Base-by-base conservation (phyloP, 2,113 vertebrate species). In the Leiothrix lutea region DNA sequence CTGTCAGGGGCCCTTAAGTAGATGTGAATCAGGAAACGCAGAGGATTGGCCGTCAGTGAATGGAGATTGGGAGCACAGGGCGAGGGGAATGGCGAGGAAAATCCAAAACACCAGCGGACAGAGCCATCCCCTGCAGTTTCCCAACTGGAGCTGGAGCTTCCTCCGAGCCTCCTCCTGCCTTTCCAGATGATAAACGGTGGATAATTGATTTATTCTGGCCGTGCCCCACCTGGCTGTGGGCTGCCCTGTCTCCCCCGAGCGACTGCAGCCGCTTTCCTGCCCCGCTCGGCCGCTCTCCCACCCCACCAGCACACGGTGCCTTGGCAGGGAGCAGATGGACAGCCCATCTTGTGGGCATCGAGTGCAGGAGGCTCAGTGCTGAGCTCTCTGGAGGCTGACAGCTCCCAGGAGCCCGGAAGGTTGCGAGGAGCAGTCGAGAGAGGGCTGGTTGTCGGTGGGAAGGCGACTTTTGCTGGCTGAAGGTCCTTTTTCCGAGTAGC, bases 401-500 rank as follows among this genome's bases (percentile, higher is more conserved):
- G 67, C 84, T 95, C 96, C 88, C 92, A 84, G 80, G 91, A 94
- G 67, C 78, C 79, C 1, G 3, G 24, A 5, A 4, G 42, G 79
- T 92, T 94, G 77, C 19, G 62, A 82, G 90, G 79, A 95, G 62
- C 26, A 5, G 81, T 90, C 1, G 1, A n/a, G 96, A 94, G 78
- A 66, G 92, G 60, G 93, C 88, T 82, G 67, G 50, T 94, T 92
- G 84, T 86, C 47, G 5, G 53, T 20, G 25, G 94, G 95, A 96
- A 93, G 95, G 87, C 18, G 3, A 50, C 65, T 81, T 90, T 94
- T 31, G 5, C 75, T 80, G 66, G 81, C 71, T 94, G 94, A 96
- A 97, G 97, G 97, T 97, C 95, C 84, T 98, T 98, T 97, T 97
- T 94, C 80, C 87, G 93, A 97, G 90, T 96, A 97, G 90, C 83